phyloP scores from a whole-genome alignment of 2,113 vertebrate genomes.

The Tiliqua scincoides region DNA sequence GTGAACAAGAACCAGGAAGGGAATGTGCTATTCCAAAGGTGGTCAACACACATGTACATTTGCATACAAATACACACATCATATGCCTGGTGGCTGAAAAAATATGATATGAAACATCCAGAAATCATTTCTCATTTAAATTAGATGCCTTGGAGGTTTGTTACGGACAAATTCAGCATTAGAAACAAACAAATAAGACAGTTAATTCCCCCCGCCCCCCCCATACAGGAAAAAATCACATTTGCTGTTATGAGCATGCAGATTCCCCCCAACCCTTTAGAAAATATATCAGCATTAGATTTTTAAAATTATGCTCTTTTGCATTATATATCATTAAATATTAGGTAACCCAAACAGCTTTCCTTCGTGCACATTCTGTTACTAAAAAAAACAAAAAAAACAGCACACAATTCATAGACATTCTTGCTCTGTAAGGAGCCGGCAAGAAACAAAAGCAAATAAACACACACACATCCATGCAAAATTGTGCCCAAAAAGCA shows the following conservation, averaged over 20 bases:
- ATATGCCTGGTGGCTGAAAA: background rate
- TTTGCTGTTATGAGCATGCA: conserved; percentile 59
- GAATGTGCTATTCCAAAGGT: conserved; percentile 41
- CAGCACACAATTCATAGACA: conserved; percentile 75
- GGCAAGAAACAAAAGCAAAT: conserved; percentile 54
- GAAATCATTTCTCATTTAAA: conserved; percentile 2
- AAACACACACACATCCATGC: conserved; percentile 38
- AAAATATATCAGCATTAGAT: conserved; percentile 49
- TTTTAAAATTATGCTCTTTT: conserved; percentile 44
- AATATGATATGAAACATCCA: background rate
- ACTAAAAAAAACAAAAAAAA: conserved; percentile 38
- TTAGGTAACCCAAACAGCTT: conserved; percentile 61
- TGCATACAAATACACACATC: conserved; percentile 17
- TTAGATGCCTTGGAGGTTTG: conserved; percentile 44
- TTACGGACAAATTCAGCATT: conserved; percentile 33
- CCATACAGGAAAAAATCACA: conserved; percentile 42
- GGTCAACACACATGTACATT: conserved; percentile 15
- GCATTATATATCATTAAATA: conserved; percentile 61
- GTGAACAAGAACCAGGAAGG: conserved; percentile 36
- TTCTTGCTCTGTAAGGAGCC: conserved; percentile 67
- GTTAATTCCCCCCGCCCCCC: conserved; percentile 32
- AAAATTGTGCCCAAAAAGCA: conserved; percentile 63
- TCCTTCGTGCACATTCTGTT: conserved; percentile 63
- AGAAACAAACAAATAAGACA: conserved; percentile 58
- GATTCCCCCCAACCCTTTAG: conserved; percentile 35